Evolutionary conservation across 1,140 invertebrate species (phyloP), one percentile per base, ranked within the genome.

Genomic region (Neodiprion pinetum): DNA sequence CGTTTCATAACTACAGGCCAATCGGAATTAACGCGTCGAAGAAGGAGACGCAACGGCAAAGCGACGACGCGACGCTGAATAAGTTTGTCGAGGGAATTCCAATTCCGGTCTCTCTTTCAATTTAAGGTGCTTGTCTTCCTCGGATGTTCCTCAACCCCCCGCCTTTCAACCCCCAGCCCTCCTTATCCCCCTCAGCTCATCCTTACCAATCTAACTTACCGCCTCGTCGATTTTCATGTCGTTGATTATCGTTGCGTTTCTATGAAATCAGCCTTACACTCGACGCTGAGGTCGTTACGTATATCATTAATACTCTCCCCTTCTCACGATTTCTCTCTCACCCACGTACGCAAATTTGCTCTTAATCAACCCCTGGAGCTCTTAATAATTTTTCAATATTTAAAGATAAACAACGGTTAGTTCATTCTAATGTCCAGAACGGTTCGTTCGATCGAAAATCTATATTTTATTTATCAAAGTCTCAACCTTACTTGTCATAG

Each of bases 81-180:
- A 80, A 84, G 77, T 84, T 83, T 82, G 79, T 77, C 81, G 80
- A 80, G 79, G 83, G 81, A 84, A 84, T 40, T 84, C 79, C 82
- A 84, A 84, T 84, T 84, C 83, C 81, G 77, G 79, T 14, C 11
- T 49, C 80, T 83, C 81, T 81, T 82, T 82, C 83, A 82, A 84
- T 84, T 84, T 84, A 82, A 82, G 76, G 76, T 80, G 81, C 83
- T 84, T 83, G 83, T 84, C 82, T 85, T 82, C 75, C 72, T 71
- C 72, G 71, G 72, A 67, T 76, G 78, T 76, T 72, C 69, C 68
- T 77, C 49, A 69, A 70, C 69, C 49, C 72, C 66, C 65, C 50
- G 65, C 70, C 67, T 14, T 69, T 49, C 48, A 67, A n/a, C 67
- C 65, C 28, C n/a, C 10, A n/a, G 70, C 47, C 68, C 50, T 71